A percentile compares a stretch with the other conserved stretches of the same genome.
phyloP scores from a whole-genome alignment of 2,888 invertebrate genomes.

The Pteria penguin region DNA sequence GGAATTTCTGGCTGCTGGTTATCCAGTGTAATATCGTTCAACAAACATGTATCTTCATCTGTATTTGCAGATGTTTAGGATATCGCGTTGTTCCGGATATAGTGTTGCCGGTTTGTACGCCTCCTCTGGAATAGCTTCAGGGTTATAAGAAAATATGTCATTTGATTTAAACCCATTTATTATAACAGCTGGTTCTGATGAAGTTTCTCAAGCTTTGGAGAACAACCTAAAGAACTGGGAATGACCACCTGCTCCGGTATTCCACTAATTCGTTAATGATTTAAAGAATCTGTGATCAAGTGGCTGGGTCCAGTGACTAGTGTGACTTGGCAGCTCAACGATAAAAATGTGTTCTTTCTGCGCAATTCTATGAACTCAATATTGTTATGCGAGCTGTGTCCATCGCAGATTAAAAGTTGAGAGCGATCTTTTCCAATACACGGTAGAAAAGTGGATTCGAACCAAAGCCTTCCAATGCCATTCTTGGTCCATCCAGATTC shows the following conservation, averaged over 20 bases:
- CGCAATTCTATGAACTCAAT: neutral
- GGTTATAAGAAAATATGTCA: too few relatives aligned
- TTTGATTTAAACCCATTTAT: too few relatives aligned
- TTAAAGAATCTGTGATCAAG: neutral
- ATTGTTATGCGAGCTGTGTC: neutral
- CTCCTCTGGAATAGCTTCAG: too few relatives aligned
- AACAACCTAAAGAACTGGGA: too few relatives aligned
- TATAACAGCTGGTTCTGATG: too few relatives aligned
- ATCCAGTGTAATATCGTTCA: too few relatives aligned
- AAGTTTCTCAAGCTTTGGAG: too few relatives aligned
- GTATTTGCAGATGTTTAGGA: too few relatives aligned
- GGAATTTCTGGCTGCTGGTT: too few relatives aligned
- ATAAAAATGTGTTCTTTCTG: neutral
- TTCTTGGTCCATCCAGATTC: conserved; percentile 40
- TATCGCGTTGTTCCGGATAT: too few relatives aligned
- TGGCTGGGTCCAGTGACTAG: conserved; percentile 2
- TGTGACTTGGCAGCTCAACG: neutral
- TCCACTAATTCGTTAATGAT: neutral
- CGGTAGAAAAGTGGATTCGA: neutral
- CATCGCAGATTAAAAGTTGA: neutral
- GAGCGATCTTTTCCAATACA: neutral
- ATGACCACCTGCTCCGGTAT: neutral
- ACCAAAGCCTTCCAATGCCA: neutral
- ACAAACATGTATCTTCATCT: too few relatives aligned
- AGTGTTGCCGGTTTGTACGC: too few relatives aligned